Percentiles rank a stretch among this genome's conserved stretches.
phyloP scores from a whole-genome alignment of 2,888 invertebrate genomes.

The Drosophila colorata region DNA sequence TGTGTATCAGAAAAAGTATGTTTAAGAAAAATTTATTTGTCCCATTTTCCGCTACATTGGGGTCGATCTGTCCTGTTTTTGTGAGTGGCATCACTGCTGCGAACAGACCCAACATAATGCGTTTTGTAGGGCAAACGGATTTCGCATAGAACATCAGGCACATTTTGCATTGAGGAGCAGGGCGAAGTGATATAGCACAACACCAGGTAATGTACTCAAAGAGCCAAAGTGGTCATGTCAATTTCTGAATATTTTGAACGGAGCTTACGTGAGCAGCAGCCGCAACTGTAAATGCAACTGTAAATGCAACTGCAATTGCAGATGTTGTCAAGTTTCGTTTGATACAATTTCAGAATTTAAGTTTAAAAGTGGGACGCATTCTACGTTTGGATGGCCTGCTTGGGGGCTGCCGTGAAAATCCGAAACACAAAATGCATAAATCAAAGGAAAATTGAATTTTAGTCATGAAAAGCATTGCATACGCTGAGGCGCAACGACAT shows the following conservation, averaged over 20 bases:
- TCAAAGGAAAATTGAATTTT: slow-evolving; percentile 75
- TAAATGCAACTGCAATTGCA: slow-evolving; percentile 18
- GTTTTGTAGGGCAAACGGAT: not conserved
- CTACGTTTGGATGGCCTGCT: slow-evolving; percentile 2
- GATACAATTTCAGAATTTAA: slow-evolving; percentile 56
- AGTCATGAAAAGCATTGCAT: slow-evolving; percentile 59
- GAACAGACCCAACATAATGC: not conserved
- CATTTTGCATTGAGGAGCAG: slow-evolving; percentile 26
- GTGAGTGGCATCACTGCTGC: no score
- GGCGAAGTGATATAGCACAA: not conserved
- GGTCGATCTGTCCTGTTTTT: no score
- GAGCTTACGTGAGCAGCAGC: slow-evolving; percentile 24
- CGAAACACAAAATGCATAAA: slow-evolving; percentile 69
- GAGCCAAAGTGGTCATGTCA: slow-evolving; percentile 27
- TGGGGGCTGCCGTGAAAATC: slow-evolving; percentile 50
- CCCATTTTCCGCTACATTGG: no score
- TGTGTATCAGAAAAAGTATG: no score
- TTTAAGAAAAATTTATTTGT: no score
- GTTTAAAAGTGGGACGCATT: slow-evolving; percentile 36
- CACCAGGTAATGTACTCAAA: slow-evolving; percentile 5
- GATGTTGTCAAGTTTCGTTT: slow-evolving; percentile 50
- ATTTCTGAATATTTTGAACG: slow-evolving; percentile 3
- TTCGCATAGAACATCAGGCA: slow-evolving; percentile 1
- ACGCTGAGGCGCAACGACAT: slow-evolving; percentile 28
- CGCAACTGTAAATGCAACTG: slow-evolving; percentile 9